A percentile compares a stretch with the other conserved stretches of the same genome.
Evolutionary conservation across 2,888 invertebrate species (phyloP).

Genomic region (Neelides folsomi): DNA sequence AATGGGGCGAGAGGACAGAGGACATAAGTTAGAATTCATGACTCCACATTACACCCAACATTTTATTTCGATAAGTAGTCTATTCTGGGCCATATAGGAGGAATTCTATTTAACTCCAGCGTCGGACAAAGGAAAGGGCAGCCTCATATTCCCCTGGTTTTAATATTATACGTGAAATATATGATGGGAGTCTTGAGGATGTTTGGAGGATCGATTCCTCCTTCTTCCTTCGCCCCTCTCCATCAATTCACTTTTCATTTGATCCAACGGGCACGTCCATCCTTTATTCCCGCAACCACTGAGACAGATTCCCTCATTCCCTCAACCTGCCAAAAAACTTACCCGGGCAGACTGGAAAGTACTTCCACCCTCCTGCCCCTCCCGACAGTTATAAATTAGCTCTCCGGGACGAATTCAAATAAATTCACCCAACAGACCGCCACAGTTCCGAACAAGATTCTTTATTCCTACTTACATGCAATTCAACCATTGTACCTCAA

Average conservation of each 20-base stretch:
- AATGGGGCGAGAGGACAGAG: slow-evolving; percentile 17
- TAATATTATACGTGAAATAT: too few species aligned
- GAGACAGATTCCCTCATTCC: too few species aligned
- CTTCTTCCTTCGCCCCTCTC: not conserved
- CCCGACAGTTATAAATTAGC: slow-evolving; percentile 25
- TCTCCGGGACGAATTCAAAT: slow-evolving; percentile 11
- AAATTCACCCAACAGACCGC: not conserved
- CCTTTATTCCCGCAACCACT: slow-evolving; percentile 1
- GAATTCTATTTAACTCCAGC: too few species aligned
- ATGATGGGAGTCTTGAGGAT: too few species aligned
- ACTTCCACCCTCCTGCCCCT: slow-evolving; percentile 8
- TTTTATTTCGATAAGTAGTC: too few species aligned
- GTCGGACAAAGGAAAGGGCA: too few species aligned
- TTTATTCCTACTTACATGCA: not conserved
- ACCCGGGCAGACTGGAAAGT: slow-evolving; percentile 2
- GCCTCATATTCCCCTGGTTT: too few species aligned
- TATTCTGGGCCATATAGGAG: too few species aligned
- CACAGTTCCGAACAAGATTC: not conserved
- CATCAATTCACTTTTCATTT: not conserved
- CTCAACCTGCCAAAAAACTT: not conserved
- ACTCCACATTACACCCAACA: too few species aligned
- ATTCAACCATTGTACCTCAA: too few species aligned
- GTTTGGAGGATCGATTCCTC: too few species aligned
- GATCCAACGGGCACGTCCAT: not conserved
- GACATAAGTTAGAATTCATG: not conserved